Evolutionary conservation across 2,113 vertebrate genomes (phyloP), one percentile per base, ranked within the genome.

Genomic region (Lota lota): DNA sequence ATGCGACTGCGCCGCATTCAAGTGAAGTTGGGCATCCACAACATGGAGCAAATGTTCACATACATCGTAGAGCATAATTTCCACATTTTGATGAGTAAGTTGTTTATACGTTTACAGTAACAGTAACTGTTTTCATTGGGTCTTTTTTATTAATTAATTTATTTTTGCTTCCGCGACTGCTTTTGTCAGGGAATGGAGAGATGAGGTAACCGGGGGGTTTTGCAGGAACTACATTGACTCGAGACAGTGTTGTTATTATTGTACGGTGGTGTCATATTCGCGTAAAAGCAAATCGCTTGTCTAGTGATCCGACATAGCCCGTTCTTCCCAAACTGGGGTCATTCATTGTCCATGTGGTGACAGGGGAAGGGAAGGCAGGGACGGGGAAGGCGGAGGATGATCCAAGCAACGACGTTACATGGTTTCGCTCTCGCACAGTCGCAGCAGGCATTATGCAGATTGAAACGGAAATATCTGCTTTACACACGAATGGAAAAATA

Each of bases 11-110:
- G 74, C 75, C 82, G 85, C 28, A 85, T 78, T 78, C 83, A 85
- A 90, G 86, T 87, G 88, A 90, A 90, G 84, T 90, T 88, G 75
- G 79, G 85, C 82, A 83, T 84, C 77, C 80, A 84, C 84, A 88
- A 87, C 85, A 87, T 84, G 80, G 1, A 22, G 50, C 67, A 24
- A 22, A 1, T 16, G 22, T 63, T 8, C 14, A 47, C 3, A 61
- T 33, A 72, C 60, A 77, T 2, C 22, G 57, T 24, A 63, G 40
- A 19, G 10, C 22, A n/a, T 40, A 18, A 40, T 16, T 4, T 21
- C 3, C 28, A 21, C 40, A 10, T 16, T 20, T 19, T 0, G 0
- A 4, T 12, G 12, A 5, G 18, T 40, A 1, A 14, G 22, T 17
- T 0, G 22, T 28, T 22, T 73, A 28, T 24, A 14, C 17, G 56